Percentiles rank a stretch among this genome's conserved stretches.
These are phyloP conservation scores for Peribatodes rhomboidaria DNA, from an alignment of 2,888 invertebrate genomes.

Conservation along the genomic window DNA sequence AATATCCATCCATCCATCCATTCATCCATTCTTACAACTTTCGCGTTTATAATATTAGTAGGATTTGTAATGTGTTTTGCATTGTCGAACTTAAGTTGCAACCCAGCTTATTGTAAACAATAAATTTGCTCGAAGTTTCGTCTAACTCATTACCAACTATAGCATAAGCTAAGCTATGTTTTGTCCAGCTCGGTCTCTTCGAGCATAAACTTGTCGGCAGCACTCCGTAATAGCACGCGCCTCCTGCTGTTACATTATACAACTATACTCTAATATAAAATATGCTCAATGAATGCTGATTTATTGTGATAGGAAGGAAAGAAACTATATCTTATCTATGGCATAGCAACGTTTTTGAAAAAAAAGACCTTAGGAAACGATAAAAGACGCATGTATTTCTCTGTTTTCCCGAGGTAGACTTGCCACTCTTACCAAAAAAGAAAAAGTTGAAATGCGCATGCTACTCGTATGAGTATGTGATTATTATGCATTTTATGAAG, in stretches of 20 bases:
- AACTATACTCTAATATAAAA: background rate
- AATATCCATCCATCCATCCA: too few species aligned
- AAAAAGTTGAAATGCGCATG: too few species aligned
- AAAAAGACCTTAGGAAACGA: too few species aligned
- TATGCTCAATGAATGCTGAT: background rate
- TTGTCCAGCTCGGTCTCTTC: background rate
- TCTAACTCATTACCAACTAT: background rate
- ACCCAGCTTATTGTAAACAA: background rate
- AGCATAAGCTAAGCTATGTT: background rate
- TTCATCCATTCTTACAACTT: too few species aligned
- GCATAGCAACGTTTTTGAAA: background rate
- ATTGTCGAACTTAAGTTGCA: too few species aligned
- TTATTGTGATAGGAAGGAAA: background rate
- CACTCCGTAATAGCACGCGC: slow-evolving; percentile 18
- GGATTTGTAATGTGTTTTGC: too few species aligned
- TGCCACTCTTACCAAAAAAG: too few species aligned
- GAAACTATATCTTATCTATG: background rate
- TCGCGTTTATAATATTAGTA: too few species aligned
- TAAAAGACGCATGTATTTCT: too few species aligned
- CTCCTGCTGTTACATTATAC: slow-evolving; percentile 22
- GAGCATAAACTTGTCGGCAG: slow-evolving; percentile 27
- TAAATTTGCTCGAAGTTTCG: background rate
- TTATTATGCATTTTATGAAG: too few species aligned
- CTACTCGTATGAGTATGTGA: too few species aligned
- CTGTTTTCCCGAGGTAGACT: too few species aligned